Evolutionary conservation across 1,140 invertebrate genomes (phyloP).

Genomic region (Liolophura sinensis): DNA sequence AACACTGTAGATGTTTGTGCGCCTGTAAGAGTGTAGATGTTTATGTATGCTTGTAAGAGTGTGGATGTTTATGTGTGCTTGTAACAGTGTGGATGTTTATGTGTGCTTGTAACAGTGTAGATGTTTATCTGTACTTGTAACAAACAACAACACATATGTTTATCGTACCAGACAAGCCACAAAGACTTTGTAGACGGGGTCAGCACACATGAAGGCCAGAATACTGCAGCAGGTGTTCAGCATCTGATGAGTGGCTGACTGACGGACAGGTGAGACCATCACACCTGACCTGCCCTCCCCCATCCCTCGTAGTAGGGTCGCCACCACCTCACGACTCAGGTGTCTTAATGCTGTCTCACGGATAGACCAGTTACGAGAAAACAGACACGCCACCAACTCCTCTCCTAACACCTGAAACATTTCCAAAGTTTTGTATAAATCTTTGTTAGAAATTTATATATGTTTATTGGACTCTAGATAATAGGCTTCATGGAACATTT

Average conservation of each 20-base stretch:
- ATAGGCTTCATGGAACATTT: too few species aligned
- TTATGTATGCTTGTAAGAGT: too few species aligned
- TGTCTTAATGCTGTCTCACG: conserved; percentile 58
- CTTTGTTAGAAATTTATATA: too few species aligned
- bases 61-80: too few species aligned
- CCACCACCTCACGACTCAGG: conserved; percentile 49
- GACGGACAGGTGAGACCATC: conserved; percentile 33
- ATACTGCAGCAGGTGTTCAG: conserved; percentile 55
- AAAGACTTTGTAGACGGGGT: conserved; percentile 63
- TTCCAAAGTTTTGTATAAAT: too few species aligned
- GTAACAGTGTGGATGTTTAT: too few species aligned
- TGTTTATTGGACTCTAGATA: too few species aligned
- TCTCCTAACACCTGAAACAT: conserved; percentile 52
- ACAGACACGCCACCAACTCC: conserved; percentile 57
- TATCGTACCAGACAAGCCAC: conserved; percentile 58
- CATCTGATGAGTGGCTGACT: conserved; percentile 40
- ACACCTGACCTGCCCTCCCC: conserved; percentile 42
- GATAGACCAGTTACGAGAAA: conserved; percentile 60
- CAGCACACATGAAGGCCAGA: conserved; percentile 57
- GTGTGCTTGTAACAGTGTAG: too few species aligned
- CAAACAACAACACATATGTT: too few species aligned
- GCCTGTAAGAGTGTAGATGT: too few species aligned
- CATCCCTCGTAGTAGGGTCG: conserved; percentile 37
- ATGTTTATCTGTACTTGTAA: too few species aligned
- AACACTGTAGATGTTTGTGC: too few species aligned